Base-by-base conservation (phyloP, 2,113 vertebrate genomes). In the Cyprinodon tularosa region DNA sequence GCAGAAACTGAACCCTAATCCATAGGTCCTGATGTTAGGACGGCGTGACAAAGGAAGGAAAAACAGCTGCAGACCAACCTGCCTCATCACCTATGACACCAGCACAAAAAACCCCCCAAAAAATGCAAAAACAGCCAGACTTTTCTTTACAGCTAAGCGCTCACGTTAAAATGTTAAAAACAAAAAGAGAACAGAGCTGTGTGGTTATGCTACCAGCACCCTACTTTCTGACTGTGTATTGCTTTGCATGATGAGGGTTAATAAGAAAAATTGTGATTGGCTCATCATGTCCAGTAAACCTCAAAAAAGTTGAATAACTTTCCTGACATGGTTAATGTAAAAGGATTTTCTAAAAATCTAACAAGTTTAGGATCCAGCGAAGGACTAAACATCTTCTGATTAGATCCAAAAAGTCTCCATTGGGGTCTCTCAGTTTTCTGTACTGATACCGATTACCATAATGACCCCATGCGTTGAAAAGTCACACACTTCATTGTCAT, bases 101-200 rank as follows among this genome's bases (percentile, higher is more conserved):
- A 14, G 62, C 59, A 91, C 87, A 86, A 88, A 88, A 36, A 69
- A 77, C 37, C 36, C 13, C 29, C 29, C 29, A 17, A 20, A 48
- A 14, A 48, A 48, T 1, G 1, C 3, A 45, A 45, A 15, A 12
- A 12, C 78, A 77, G 45, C 50, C 36, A 1, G 42, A 62, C 76
- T 45, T 63, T 38, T 85, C 86, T 85, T 91, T 72, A 84, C 82
- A 90, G 88, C 88, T 89, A 88, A 89, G 70, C 1, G 73, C 76
- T 66, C 69, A 38, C 60, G 6, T 29, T 84, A 74, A 89, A 88
- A 85, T 66, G 50, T 78, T 68, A 13, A 36, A 29, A 80, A 42
- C 12, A 1, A n/a, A 13, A 71, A 76, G 64, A 8, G 6, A 20
- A 20, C 12, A 29, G 64, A 71, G 78, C 80, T 4, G 8, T 57